Percentiles rank a stretch among this genome's conserved stretches.
phyloP scores from a whole-genome alignment of 2,888 invertebrate species.

The Acleris sparsana region DNA sequence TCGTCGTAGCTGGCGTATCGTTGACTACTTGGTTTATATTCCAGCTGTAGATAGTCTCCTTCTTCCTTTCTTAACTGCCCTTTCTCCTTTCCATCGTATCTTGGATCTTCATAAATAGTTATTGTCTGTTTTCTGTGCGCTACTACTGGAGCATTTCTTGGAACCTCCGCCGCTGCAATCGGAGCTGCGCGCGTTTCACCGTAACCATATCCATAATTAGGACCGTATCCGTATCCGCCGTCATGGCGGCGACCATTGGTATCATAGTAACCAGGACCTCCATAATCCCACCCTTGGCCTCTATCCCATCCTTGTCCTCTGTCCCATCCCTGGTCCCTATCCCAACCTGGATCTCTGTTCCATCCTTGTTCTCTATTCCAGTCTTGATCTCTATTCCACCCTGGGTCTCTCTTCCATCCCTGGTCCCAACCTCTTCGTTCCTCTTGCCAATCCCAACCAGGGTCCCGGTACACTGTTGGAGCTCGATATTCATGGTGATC shows the following conservation, averaged over 20 bases:
- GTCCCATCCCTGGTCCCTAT: slow-evolving; percentile 53
- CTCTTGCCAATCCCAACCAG: slow-evolving; percentile 67
- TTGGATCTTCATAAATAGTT: slow-evolving; percentile 79
- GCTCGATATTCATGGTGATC: slow-evolving; percentile 62
- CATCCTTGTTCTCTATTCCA: slow-evolving; percentile 46
- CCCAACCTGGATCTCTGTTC: slow-evolving; percentile 55
- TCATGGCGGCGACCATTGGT: slow-evolving; percentile 70
- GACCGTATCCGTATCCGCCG: slow-evolving; percentile 71
- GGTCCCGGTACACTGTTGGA: slow-evolving; percentile 56
- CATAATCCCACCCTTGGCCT: slow-evolving; percentile 62
- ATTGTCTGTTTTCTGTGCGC: slow-evolving; percentile 78
- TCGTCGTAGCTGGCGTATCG: slow-evolving; percentile 76
- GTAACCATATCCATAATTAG: slow-evolving; percentile 70
- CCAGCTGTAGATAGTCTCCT: slow-evolving; percentile 72
- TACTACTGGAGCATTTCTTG: slow-evolving; percentile 67
- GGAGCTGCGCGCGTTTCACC: slow-evolving; percentile 68
- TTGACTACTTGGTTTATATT: slow-evolving; percentile 73
- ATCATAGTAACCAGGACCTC: slow-evolving; percentile 73
- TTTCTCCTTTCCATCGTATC: slow-evolving; percentile 70
- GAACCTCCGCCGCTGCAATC: slow-evolving; percentile 58
- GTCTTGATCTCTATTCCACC: slow-evolving; percentile 40
- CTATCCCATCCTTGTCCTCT: slow-evolving; percentile 54
- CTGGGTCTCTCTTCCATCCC: slow-evolving; percentile 38
- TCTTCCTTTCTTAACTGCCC: slow-evolving; percentile 68
- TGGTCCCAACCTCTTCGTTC: slow-evolving; percentile 57